Conservation (phyloP, 2,888 invertebrate species). For the Petrolisthes manimaculis region DNA sequence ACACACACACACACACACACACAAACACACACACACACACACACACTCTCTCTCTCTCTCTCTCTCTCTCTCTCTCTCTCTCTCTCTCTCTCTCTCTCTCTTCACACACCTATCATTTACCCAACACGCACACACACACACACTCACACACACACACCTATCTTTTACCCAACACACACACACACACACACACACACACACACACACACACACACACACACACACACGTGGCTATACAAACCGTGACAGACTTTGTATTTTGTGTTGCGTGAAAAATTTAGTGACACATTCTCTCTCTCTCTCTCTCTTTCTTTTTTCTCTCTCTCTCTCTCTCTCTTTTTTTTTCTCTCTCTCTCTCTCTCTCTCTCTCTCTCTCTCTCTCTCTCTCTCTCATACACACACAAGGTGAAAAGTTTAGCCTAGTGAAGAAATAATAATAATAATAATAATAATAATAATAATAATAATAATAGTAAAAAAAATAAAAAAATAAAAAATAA, state of each 20-base stretch:
- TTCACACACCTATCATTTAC: neutral
- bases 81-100: constrained; percentile 1
- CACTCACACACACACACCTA: constrained; percentile 7
- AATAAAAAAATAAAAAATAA: too few species aligned
- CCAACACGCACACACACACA: neutral
- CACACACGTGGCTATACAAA: neutral
- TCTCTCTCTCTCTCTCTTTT: constrained; percentile 14
- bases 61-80: constrained; percentile 27
- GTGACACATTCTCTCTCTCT: too few species aligned
- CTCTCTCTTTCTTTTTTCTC: too few species aligned
- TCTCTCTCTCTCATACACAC: neutral
- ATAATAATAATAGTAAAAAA: neutral
- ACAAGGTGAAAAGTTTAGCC: neutral
- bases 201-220: neutral
- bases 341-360: constrained; percentile 23
- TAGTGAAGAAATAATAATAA: neutral
- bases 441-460: neutral
- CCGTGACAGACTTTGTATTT: too few species aligned
- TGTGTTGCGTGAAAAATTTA: too few species aligned
- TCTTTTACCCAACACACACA: too few species aligned
- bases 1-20: too few species aligned
- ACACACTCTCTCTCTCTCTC: neutral
- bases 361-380: constrained; percentile 29
- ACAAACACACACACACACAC: neutral
- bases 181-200: neutral